A percentile compares a stretch with the other conserved stretches of the same genome.
Conservation (phyloP, 2,888 invertebrate genomes). For the Adelphocoris suturalis region DNA sequence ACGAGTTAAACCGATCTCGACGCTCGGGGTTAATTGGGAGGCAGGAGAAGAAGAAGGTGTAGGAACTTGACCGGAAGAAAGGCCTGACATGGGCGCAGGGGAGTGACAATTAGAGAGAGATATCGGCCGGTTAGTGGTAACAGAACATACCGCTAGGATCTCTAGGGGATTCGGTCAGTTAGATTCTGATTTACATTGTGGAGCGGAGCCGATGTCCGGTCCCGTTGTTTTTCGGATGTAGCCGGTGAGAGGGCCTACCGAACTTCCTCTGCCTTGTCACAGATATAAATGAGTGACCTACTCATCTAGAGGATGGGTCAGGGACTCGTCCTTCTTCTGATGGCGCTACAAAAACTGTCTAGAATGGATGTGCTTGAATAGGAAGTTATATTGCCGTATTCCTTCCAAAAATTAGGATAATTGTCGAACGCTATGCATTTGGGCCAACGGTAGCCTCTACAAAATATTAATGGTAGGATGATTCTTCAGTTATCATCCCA, state of each 20-base stretch:
- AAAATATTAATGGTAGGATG: too few species aligned
- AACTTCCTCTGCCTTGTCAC: neutral
- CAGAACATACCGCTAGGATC: neutral
- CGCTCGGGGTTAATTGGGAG: conserved; percentile 8
- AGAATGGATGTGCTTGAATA: too few species aligned
- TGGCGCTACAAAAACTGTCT: too few species aligned
- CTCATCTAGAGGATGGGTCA: neutral
- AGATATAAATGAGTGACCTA: neutral
- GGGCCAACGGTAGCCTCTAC: too few species aligned
- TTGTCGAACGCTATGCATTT: too few species aligned
- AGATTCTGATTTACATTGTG: conserved; percentile 43
- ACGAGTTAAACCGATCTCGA: neutral
- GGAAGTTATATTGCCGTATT: too few species aligned
- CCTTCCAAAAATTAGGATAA: too few species aligned
- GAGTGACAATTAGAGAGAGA: conserved; percentile 20
- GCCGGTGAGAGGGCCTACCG: neutral
- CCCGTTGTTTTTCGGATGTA: conserved; percentile 41
- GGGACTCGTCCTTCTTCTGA: too few species aligned
- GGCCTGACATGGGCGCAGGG: neutral
- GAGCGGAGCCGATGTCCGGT: conserved; percentile 51
- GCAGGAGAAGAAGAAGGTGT: neutral
- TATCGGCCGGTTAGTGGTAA: neutral
- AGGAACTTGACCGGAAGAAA: neutral
- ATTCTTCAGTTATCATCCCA: too few species aligned
- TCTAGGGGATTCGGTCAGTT: conserved; percentile 55